Conservation (phyloP, 2,888 invertebrate genomes). For the Chirona hameri region DNA sequence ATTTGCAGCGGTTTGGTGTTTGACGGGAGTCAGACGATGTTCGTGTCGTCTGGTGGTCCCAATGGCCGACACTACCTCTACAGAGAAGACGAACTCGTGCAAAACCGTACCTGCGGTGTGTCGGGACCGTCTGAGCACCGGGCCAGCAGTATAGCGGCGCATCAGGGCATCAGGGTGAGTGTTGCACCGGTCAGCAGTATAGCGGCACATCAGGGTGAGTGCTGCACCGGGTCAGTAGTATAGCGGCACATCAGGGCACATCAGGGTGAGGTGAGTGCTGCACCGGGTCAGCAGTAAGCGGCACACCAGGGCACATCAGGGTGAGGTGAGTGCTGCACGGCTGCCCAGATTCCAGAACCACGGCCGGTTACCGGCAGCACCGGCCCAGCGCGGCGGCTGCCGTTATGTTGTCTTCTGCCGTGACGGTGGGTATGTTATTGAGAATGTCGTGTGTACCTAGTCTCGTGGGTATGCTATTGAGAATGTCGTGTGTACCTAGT, state of each 20-base stretch:
- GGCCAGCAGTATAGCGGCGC: not conserved
- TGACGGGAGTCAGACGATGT: constrained; percentile 70
- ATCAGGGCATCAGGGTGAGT: not conserved
- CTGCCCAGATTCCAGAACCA: too few relatives aligned
- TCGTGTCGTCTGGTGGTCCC: constrained; percentile 55
- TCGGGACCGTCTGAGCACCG: constrained; percentile 4
- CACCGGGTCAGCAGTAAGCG: not conserved
- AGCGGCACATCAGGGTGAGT: not conserved
- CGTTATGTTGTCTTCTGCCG: too few relatives aligned
- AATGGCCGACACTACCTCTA: constrained; percentile 36
- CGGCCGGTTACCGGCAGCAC: too few relatives aligned
- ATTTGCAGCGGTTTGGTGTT: constrained; percentile 67
- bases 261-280: not conserved
- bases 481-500: too few relatives aligned
- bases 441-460: too few relatives aligned
- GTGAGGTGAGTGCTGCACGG: not conserved
- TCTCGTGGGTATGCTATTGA: too few relatives aligned
- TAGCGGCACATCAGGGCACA: not conserved
- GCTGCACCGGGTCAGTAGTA: too few relatives aligned
- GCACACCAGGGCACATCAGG: not conserved
- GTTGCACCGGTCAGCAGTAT: not conserved
- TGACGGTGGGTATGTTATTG: too few relatives aligned
- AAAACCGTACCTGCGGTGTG: constrained; percentile 59
- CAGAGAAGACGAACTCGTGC: constrained; percentile 38
- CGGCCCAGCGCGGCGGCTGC: too few relatives aligned